Evolutionary conservation across 1,140 invertebrate genomes (phyloP).

Genomic region (Tetramorium simillimum): DNA sequence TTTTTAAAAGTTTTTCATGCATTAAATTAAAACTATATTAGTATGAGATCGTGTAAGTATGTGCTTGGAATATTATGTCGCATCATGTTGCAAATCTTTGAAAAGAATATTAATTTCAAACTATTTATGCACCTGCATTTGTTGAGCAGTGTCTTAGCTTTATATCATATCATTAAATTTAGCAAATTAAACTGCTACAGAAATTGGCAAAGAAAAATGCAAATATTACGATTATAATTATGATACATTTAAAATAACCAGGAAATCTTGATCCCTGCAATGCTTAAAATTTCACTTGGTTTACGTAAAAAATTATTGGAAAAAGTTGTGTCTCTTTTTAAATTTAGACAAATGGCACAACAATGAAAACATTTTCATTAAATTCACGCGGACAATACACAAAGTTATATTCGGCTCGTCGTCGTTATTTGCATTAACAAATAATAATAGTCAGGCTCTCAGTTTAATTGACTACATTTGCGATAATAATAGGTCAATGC

Average conservation of each 20-base stretch:
- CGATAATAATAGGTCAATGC: conserved; percentile 23
- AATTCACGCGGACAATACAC: neutral
- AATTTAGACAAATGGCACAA: neutral
- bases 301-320: too few relatives aligned
- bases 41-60: neutral
- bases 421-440: conserved; percentile 15
- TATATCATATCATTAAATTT: too few relatives aligned
- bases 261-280: too few relatives aligned
- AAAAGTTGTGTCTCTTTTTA: too few relatives aligned
- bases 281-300: too few relatives aligned
- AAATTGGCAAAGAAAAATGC: too few relatives aligned
- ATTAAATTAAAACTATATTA: neutral
- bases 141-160: too few relatives aligned
- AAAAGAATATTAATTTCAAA: too few relatives aligned
- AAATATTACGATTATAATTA: too few relatives aligned
- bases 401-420: neutral
- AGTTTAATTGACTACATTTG: conserved; percentile 45
- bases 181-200: too few relatives aligned
- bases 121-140: too few relatives aligned
- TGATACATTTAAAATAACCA: too few relatives aligned
- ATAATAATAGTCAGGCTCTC: neutral
- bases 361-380: neutral
- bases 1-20: neutral
- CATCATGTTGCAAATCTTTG: neutral
- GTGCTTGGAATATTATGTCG: neutral